These are phyloP conservation scores for Danionella dracula DNA, from an alignment of 2,797 vertebrate genomes.

Conservation along the genomic window DNA sequence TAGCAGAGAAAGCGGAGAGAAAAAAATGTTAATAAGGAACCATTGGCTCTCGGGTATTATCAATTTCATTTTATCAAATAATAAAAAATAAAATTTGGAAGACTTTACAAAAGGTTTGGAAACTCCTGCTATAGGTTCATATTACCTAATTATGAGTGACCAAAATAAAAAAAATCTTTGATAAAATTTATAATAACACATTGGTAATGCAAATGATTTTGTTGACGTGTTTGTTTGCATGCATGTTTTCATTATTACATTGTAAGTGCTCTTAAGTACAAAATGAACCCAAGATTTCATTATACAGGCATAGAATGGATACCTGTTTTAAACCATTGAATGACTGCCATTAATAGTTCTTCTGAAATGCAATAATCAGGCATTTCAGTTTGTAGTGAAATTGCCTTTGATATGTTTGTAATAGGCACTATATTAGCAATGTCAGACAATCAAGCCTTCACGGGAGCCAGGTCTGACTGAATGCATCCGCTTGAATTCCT, in stretches of 20 bases:
- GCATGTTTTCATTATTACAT: not conserved
- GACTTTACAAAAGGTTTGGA: no score
- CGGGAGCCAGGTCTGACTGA: slow-evolving; percentile 21
- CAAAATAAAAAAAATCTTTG: no score
- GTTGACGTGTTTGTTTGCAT: not conserved
- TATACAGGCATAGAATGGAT: slow-evolving; percentile 3
- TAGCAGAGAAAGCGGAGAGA: no score
- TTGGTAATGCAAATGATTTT: no score
- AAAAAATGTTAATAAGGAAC: no score
- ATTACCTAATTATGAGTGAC: no score
- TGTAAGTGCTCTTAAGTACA: not conserved
- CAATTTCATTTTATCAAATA: no score
- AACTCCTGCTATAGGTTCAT: no score
- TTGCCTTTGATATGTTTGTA: slow-evolving; percentile 38
- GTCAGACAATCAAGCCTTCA: slow-evolving; percentile 18
- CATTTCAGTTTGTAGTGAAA: slow-evolving; percentile 26
- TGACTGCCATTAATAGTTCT: slow-evolving; percentile 9
- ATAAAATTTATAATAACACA: no score
- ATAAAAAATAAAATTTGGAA: no score
- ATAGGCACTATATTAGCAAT: slow-evolving; percentile 27
- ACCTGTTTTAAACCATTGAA: slow-evolving; percentile 4
- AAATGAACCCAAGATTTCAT: slow-evolving; percentile 15
- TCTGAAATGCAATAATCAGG: slow-evolving; percentile 33
- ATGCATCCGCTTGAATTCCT: slow-evolving; percentile 12
- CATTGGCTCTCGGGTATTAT: no score